Evolutionary conservation across 1,140 invertebrate genomes (phyloP).

Genomic region (Atopsyche davidsoni): DNA sequence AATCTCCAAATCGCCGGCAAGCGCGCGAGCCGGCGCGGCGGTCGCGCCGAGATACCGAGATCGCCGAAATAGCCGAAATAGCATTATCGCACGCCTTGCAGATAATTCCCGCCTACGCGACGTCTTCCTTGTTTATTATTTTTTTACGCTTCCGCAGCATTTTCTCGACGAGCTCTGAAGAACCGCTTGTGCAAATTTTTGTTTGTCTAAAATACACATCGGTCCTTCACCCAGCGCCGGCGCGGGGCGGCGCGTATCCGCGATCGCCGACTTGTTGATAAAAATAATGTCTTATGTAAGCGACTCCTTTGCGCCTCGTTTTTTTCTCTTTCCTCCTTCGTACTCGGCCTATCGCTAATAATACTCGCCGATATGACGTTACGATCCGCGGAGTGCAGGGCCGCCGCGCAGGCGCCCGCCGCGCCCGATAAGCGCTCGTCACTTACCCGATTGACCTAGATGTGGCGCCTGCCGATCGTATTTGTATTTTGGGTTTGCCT

Average conservation of each 20-base stretch:
- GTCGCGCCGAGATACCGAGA: too few relatives aligned
- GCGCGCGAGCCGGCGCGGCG: too few relatives aligned
- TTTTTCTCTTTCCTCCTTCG: background rate
- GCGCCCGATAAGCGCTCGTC: too few relatives aligned
- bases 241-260: conserved; percentile 18
- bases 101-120: conserved; percentile 22
- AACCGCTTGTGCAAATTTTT: conserved; percentile 24
- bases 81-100: conserved; percentile 15
- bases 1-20: too few relatives aligned
- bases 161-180: conserved; percentile 20
- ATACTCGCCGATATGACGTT: conserved; percentile 17
- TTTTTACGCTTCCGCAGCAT: conserved; percentile 22
- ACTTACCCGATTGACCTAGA: too few relatives aligned
- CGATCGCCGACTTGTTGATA: conserved; percentile 27
- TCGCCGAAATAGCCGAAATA: too few relatives aligned
- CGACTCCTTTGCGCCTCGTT: conserved; percentile 16
- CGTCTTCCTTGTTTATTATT: conserved; percentile 23
- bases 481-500: too few relatives aligned
- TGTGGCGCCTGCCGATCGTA: too few relatives aligned
- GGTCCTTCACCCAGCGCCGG: conserved; percentile 25
- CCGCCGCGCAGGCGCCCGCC: too few relatives aligned
- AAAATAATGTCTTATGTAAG: conserved; percentile 31
- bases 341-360: conserved; percentile 6
- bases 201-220: conserved; percentile 27
- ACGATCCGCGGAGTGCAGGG: conserved; percentile 7